Percentiles rank a stretch among this genome's conserved stretches.
phyloP scores from a whole-genome alignment of 1,140 invertebrate genomes.

The Leptopilina clavipes region DNA sequence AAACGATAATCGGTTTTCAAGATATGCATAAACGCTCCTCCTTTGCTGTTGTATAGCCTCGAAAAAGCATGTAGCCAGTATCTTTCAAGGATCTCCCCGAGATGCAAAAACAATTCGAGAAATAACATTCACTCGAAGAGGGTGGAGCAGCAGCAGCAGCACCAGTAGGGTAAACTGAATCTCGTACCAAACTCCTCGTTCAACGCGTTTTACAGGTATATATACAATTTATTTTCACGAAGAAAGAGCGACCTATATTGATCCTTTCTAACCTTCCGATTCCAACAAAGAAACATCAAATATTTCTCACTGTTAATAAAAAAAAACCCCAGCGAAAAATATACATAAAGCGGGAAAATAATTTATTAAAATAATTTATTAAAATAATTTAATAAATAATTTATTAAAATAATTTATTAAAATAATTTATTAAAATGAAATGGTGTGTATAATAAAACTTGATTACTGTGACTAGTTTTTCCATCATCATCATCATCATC shows the following conservation, averaged over 20 bases:
- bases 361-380: too few species aligned
- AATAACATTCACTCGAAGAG: conserved; percentile 55
- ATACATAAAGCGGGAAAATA: too few species aligned
- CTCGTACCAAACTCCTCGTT: conserved; percentile 8
- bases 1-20: conserved; percentile 64
- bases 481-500: too few species aligned
- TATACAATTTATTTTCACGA: not conserved
- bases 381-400: not conserved
- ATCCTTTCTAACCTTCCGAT: conserved; percentile 23
- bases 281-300: too few species aligned
- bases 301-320: too few species aligned
- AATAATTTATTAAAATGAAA: too few species aligned
- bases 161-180: conserved; percentile 35
- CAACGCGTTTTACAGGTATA: not conserved
- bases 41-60: conserved; percentile 46
- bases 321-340: too few species aligned
- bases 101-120: conserved; percentile 63
- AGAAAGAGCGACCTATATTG: conserved; percentile 3
- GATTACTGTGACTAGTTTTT: not conserved
- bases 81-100: conserved; percentile 58
- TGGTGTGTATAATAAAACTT: conserved; percentile 16
- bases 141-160: conserved; percentile 30
- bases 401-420: not conserved
- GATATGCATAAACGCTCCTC: conserved; percentile 66
- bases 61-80: conserved; percentile 57